Base-by-base conservation (phyloP, 2,888 invertebrate genomes). In the Rugalucina vietnamica region DNA sequence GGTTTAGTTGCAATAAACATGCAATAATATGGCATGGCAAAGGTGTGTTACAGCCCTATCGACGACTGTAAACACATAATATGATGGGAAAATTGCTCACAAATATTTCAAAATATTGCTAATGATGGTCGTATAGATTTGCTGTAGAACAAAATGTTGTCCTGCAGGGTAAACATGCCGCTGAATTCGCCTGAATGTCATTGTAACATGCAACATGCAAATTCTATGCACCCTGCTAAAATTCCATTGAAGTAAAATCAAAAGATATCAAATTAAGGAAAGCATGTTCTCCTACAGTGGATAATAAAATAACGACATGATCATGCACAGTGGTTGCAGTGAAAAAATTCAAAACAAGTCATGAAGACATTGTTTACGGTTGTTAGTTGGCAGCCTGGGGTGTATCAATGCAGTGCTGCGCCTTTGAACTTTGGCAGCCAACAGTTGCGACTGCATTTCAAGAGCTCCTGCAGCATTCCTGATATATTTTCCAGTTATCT, bases 71-170 rank as follows among this genome's bases (percentile, higher is more conserved):
- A n/a, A n/a, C n/a, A n/a, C n/a, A n/a, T n/a, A n/a, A n/a, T n/a
- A 54, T 54, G 54, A 54, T 54, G 54, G 54, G 54, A 54, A 54
- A 54, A 54, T 54, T 43, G 43, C n/a, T n/a, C n/a, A n/a, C n/a
- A n/a, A n/a, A n/a, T n/a, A n/a, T n/a, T n/a, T n/a, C n/a, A n/a
- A n/a, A n/a, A n/a, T n/a, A n/a, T n/a, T n/a, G n/a, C n/a, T n/a
- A n/a, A n/a, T n/a, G n/a, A n/a, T n/a, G n/a, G n/a, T n/a, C n/a
- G n/a, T n/a, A n/a, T n/a, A n/a, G n/a, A n/a, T n/a, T n/a, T n/a
- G n/a, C n/a, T n/a, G n/a, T n/a, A n/a, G n/a, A n/a, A n/a, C n/a
- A n/a, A n/a, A n/a, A n/a, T n/a, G n/a, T n/a, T n/a, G n/a, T n/a
- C n/a, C n/a, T n/a, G n/a, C n/a, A n/a, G 65, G 65, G 32, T 34